Evolutionary conservation across 2,888 invertebrate genomes (phyloP).

Genomic region (Meteorus cinctellus): DNA sequence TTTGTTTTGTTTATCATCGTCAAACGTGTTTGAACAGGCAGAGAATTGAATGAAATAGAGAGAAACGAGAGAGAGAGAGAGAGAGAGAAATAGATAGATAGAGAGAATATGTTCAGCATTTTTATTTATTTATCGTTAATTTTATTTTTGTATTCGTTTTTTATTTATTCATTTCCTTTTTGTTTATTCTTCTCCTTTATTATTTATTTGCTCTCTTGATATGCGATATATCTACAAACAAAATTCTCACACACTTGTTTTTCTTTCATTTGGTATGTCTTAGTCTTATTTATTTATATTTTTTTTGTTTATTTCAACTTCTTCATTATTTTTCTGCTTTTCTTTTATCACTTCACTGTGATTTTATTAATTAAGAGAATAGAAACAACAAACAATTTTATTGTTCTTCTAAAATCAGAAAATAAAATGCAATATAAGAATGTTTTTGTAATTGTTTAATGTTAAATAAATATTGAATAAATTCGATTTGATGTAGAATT

Average conservation of each 20-base stretch:
- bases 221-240: conserved; percentile 70
- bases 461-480: no score
- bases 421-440: no score
- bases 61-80: not conserved
- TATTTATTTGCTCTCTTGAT: conserved; percentile 66
- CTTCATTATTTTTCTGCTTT: conserved; percentile 17
- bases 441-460: no score
- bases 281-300: conserved; percentile 68
- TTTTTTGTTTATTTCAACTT: conserved; percentile 41
- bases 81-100: conserved; percentile 56
- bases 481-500: no score
- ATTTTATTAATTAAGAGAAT: no score
- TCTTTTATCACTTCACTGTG: not conserved
- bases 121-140: not conserved
- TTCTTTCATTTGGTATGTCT: conserved; percentile 72
- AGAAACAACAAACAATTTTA: no score
- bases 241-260: conserved; percentile 63
- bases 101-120: conserved; percentile 69
- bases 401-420: no score
- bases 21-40: conserved; percentile 61
- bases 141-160: conserved; percentile 35
- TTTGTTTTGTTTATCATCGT: conserved; percentile 37
- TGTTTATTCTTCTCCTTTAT: conserved; percentile 24
- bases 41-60: conserved; percentile 39
- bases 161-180: conserved; percentile 43